Percentiles rank a stretch among this genome's conserved stretches.
phyloP scores from a whole-genome alignment of 2,113 vertebrate species.

The Mesocricetus auratus region DNA sequence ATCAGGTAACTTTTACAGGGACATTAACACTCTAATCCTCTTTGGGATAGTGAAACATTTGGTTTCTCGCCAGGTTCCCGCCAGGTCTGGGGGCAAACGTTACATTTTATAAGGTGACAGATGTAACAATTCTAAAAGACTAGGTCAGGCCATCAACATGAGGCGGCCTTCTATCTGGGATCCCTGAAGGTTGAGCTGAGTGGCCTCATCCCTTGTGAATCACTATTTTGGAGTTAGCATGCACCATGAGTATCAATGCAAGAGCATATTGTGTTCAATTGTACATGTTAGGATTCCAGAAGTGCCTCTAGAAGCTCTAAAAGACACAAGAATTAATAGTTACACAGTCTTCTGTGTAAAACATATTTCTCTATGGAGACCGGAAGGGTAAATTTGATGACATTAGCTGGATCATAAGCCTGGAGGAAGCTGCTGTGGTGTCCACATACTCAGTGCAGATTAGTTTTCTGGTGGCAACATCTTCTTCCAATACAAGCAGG shows the following conservation, averaged over 20 bases:
- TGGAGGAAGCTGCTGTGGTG: not conserved
- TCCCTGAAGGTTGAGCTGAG: not conserved
- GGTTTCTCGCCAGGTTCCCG: slow-evolving; percentile 58
- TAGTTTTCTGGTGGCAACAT: not conserved
- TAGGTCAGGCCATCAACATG: slow-evolving; percentile 23
- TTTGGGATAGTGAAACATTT: slow-evolving; percentile 38
- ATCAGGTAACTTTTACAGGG: slow-evolving; percentile 57
- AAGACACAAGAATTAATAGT: not conserved
- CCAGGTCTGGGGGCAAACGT: slow-evolving; percentile 46
- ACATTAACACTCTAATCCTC: slow-evolving; percentile 57
- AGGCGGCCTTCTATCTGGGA: not conserved
- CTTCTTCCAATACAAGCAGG: not conserved
- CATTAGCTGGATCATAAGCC: not conserved
- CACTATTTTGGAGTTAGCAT: not conserved
- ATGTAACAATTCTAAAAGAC: slow-evolving; percentile 12
- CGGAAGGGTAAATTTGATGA: not conserved
- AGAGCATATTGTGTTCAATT: not conserved
- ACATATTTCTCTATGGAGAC: not conserved
- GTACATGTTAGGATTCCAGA: not conserved
- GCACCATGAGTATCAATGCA: too few relatives aligned
- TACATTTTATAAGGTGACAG: slow-evolving; percentile 53
- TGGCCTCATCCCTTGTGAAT: not conserved
- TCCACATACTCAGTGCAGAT: not conserved
- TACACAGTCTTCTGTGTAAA: not conserved
- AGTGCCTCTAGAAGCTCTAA: slow-evolving; percentile 24